Conservation (phyloP, 2,888 invertebrate species). For the Acrobasis consociella region DNA sequence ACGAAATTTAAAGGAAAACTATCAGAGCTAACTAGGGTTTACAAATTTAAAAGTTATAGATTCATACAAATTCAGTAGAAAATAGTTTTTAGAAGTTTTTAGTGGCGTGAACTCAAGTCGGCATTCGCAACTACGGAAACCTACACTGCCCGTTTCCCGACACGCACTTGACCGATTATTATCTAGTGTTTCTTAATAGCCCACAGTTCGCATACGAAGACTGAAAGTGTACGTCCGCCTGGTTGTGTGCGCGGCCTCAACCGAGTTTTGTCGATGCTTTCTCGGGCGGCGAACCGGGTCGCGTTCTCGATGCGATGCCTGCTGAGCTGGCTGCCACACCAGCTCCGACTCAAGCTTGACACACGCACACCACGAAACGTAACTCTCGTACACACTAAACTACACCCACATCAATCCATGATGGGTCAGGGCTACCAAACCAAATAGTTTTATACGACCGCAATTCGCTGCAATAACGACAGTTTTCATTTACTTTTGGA, state of each 20-base stretch:
- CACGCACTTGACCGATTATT: too few relatives aligned
- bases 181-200: constrained; percentile 50
- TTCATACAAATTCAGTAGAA: too few relatives aligned
- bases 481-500: background rate
- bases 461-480: constrained; percentile 15
- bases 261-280: constrained; percentile 83
- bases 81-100: too few relatives aligned
- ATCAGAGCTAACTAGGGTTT: too few relatives aligned
- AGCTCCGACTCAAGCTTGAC: constrained; percentile 45
- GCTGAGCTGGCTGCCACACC: constrained; percentile 52
- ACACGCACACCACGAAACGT: constrained; percentile 48
- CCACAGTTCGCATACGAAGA: constrained; percentile 60
- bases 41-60: too few relatives aligned
- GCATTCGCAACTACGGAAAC: too few relatives aligned
- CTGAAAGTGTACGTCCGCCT: constrained; percentile 74
- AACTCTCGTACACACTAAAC: constrained; percentile 37
- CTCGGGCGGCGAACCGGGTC: constrained; percentile 81
- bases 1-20: too few relatives aligned
- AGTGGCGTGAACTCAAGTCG: too few relatives aligned
- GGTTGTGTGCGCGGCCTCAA: constrained; percentile 75
- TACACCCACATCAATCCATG: constrained; percentile 50
- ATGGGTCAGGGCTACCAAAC: constrained; percentile 65
- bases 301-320: constrained; percentile 74
- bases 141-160: too few relatives aligned
- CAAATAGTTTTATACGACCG: constrained; percentile 51